Percentiles rank a stretch among this genome's conserved stretches.
Conservation (phyloP, 2,797 vertebrate genomes). For the Gymnopithys bicolor region DNA sequence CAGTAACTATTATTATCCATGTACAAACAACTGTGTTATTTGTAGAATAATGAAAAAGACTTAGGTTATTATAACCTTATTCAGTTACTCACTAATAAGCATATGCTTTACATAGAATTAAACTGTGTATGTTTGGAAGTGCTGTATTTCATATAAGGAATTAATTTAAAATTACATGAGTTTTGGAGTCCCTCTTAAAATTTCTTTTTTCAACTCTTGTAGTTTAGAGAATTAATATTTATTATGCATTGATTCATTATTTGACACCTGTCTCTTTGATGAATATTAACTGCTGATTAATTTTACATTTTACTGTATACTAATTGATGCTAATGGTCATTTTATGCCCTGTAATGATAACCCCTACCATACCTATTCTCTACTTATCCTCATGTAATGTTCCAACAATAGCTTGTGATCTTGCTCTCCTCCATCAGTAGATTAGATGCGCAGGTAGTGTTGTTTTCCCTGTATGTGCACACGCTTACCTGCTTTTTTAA, state of each 20-base stretch:
- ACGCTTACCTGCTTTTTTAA: conserved; percentile 73
- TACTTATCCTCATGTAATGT: conserved; percentile 62
- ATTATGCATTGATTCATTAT: not conserved
- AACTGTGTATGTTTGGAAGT: not conserved
- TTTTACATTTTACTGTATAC: not conserved
- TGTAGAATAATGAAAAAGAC: not conserved
- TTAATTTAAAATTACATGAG: not conserved
- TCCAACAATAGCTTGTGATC: conserved; percentile 43
- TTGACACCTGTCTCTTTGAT: not conserved
- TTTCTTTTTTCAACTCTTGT: not conserved
- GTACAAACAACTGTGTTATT: not conserved
- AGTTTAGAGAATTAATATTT: not conserved
- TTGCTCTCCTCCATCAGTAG: conserved; percentile 43
- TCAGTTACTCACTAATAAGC: not conserved
- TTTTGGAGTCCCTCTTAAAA: not conserved
- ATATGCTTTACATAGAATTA: not conserved
- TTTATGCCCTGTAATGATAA: not conserved
- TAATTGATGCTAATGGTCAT: conserved; percentile 12
- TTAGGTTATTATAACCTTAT: not conserved
- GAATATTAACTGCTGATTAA: not conserved
- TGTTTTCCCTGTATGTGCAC: conserved; percentile 65
- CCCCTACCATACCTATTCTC: conserved; percentile 36
- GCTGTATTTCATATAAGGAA: not conserved
- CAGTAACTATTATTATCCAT: not conserved
- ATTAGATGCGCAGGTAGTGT: not conserved